Percentiles rank a stretch among this genome's conserved stretches.
These are phyloP conservation scores for Chaetops frenatus DNA, from an alignment of 2,113 vertebrate genomes.

Conservation along the genomic window DNA sequence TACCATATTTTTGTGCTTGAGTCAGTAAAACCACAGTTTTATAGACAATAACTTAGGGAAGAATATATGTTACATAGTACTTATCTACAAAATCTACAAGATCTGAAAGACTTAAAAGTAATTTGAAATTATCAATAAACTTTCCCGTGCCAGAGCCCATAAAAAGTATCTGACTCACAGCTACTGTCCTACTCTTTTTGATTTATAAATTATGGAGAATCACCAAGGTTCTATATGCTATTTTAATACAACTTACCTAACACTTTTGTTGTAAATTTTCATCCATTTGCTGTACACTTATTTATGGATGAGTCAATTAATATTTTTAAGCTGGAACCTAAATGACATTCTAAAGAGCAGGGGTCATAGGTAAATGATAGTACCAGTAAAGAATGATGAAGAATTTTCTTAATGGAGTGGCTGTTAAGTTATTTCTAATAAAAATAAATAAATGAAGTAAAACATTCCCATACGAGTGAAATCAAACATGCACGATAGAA, in stretches of 20 bases:
- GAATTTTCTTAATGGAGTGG: neutral
- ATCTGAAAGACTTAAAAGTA: neutral
- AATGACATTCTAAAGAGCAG: neutral
- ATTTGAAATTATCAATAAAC: neutral
- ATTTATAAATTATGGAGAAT: neutral
- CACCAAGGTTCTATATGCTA: neutral
- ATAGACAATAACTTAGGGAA: neutral
- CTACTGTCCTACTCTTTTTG: neutral
- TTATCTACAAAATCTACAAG: neutral
- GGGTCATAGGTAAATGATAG: neutral
- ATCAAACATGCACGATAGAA: neutral
- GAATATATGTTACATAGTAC: neutral
- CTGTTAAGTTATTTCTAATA: neutral
- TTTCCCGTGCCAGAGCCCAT: neutral
- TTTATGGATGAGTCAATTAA: neutral
- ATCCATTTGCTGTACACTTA: neutral
- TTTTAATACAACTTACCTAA: neutral
- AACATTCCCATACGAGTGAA: neutral
- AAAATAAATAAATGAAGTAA: neutral
- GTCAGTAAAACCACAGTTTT: neutral
- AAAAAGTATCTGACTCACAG: neutral
- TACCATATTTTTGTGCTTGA: neutral
- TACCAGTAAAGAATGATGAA: neutral
- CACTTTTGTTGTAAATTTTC: neutral
- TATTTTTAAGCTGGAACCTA: neutral